Percentiles rank a stretch among this genome's conserved stretches.
Conservation (phyloP, 2,888 invertebrate species). For the Cephus runcator region DNA sequence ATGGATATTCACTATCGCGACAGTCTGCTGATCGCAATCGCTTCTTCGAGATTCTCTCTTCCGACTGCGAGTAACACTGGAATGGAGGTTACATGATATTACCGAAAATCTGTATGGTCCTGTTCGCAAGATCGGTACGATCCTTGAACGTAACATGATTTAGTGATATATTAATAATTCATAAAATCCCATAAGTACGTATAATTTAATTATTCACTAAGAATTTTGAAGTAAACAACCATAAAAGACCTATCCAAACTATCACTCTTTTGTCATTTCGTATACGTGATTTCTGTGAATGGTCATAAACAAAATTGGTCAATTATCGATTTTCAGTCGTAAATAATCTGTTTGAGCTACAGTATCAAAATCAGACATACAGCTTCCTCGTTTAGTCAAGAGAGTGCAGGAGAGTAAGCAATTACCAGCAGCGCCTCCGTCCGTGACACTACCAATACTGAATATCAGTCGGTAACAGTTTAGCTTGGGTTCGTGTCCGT, state of each 20-base stretch:
- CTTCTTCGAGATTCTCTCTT: slow-evolving; percentile 13
- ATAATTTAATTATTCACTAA: background rate
- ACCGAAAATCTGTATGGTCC: background rate
- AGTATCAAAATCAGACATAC: background rate
- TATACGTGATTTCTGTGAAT: background rate
- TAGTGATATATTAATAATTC: background rate
- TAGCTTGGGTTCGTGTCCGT: background rate
- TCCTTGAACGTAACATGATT: background rate
- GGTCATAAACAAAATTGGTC: background rate
- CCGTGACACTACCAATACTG: background rate
- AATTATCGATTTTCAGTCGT: background rate
- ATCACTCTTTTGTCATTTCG: background rate
- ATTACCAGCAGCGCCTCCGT: background rate
- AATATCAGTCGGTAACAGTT: background rate
- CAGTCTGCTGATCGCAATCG: slow-evolving; percentile 31
- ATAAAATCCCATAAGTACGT: background rate
- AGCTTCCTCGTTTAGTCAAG: background rate
- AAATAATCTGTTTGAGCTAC: background rate
- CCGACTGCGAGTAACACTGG: slow-evolving; percentile 19
- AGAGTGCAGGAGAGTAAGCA: background rate
- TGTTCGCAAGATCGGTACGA: background rate
- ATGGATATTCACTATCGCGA: slow-evolving; percentile 36
- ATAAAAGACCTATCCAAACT: background rate
- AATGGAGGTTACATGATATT: slow-evolving; percentile 25
- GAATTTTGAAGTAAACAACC: background rate